Percentiles rank a stretch among this genome's conserved stretches.
phyloP scores from a whole-genome alignment of 2,888 invertebrate species.

The Heliconius sara region DNA sequence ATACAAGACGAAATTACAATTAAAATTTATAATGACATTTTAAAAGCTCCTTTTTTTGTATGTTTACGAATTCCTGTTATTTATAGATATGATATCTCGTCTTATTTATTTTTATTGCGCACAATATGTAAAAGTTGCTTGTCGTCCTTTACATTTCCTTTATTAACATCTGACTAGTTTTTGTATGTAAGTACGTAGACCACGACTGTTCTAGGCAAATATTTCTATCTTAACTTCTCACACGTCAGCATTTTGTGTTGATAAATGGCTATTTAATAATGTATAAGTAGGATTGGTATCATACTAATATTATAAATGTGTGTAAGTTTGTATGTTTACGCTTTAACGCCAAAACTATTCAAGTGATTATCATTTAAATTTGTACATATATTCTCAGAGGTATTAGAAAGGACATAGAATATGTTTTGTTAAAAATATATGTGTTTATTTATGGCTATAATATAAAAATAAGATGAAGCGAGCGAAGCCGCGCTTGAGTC shows the following conservation, averaged over 20 bases:
- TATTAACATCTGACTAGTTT: constrained; percentile 9
- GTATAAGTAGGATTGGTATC: background rate
- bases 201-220: background rate
- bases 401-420: no score
- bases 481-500: no score
- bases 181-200: background rate
- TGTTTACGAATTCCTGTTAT: background rate
- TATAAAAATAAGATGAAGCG: no score
- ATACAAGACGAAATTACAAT: constrained; percentile 8
- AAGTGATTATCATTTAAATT: no score
- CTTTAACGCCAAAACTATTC: no score
- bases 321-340: no score
- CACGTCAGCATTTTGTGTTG: background rate
- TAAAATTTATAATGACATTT: constrained; percentile 21
- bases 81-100: constrained; percentile 8
- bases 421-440: no score
- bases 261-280: background rate
- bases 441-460: no score
- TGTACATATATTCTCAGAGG: no score
- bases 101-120: background rate
- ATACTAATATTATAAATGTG: no score
- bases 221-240: background rate
- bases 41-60: constrained; percentile 16
- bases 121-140: constrained; percentile 24
- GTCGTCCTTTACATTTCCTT: constrained; percentile 21